Evolutionary conservation across 1,140 invertebrate species (phyloP).

Genomic region (Eueides isabella): DNA sequence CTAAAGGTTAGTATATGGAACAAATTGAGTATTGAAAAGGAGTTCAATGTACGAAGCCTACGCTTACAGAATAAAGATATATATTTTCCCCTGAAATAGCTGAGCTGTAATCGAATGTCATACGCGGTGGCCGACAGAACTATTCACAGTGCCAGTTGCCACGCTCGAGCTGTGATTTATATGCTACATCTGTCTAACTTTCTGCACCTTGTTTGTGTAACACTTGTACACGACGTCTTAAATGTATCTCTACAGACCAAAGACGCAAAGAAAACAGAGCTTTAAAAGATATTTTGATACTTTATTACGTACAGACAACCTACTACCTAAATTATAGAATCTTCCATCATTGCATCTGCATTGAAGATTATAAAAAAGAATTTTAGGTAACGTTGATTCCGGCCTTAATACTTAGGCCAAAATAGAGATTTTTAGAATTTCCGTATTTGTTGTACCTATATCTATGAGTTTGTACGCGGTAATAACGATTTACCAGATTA

Average conservation of each 20-base stretch:
- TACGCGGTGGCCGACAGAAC: conserved; percentile 67
- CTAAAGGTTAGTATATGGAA: background rate
- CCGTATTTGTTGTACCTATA: too few relatives aligned
- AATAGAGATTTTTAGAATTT: too few relatives aligned
- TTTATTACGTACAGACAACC: background rate
- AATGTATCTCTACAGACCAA: conserved; percentile 52
- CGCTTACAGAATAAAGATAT: conserved; percentile 39
- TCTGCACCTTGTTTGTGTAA: conserved; percentile 67
- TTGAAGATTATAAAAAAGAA: too few relatives aligned
- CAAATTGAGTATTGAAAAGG: conserved; percentile 28
- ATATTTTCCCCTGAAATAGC: conserved; percentile 47
- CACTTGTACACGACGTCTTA: conserved; percentile 69
- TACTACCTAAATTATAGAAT: too few relatives aligned
- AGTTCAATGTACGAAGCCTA: conserved; percentile 26
- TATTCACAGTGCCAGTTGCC: conserved; percentile 63
- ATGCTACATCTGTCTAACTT: conserved; percentile 64
- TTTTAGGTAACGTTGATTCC: too few relatives aligned
- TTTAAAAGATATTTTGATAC: too few relatives aligned
- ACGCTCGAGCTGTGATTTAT: conserved; percentile 66
- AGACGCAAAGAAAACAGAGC: background rate
- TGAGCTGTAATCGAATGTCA: conserved; percentile 70
- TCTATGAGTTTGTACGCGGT: too few relatives aligned
- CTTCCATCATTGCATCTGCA: too few relatives aligned
- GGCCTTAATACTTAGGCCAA: background rate
- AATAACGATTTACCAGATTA: too few relatives aligned